Conservation (phyloP, 2,888 invertebrate genomes). For the Caenorhabditis sp. region DNA sequence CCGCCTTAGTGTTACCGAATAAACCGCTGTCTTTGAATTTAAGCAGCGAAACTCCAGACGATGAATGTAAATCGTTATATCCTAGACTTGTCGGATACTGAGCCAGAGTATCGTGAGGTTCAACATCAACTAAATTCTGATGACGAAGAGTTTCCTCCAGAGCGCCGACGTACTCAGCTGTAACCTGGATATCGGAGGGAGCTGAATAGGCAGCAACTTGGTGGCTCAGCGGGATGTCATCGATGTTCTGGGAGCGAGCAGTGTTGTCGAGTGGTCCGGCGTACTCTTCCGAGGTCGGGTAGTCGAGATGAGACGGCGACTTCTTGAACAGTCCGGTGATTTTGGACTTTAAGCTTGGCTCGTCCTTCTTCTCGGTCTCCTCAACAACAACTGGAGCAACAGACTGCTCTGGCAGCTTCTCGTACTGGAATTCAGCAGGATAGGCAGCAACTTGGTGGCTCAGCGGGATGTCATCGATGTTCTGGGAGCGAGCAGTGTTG, state of each 20-base stretch:
- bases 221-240: constrained; percentile 36
- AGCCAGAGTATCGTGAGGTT: background rate
- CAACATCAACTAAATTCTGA: background rate
- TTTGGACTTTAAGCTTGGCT: constrained; percentile 29
- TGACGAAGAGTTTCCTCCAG: background rate
- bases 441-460: constrained; percentile 60
- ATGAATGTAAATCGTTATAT: background rate
- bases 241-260: constrained; percentile 53
- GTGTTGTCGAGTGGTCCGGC: background rate
- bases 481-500: constrained; percentile 1
- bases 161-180: background rate
- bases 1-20: background rate
- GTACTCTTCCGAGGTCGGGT: constrained; percentile 18
- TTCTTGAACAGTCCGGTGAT: constrained; percentile 36
- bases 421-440: constrained; percentile 46
- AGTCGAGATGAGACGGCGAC: constrained; percentile 3
- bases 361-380: constrained; percentile 38
- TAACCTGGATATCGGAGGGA: background rate
- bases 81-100: constrained; percentile 7
- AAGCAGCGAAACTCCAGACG: constrained; percentile 17
- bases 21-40: constrained; percentile 30
- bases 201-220: background rate
- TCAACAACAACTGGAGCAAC: constrained; percentile 21
- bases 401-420: constrained; percentile 20
- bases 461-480: constrained; percentile 24